Conservation (phyloP, 92 coral and sea anemone species). For the Epizoanthus scotinus region DNA sequence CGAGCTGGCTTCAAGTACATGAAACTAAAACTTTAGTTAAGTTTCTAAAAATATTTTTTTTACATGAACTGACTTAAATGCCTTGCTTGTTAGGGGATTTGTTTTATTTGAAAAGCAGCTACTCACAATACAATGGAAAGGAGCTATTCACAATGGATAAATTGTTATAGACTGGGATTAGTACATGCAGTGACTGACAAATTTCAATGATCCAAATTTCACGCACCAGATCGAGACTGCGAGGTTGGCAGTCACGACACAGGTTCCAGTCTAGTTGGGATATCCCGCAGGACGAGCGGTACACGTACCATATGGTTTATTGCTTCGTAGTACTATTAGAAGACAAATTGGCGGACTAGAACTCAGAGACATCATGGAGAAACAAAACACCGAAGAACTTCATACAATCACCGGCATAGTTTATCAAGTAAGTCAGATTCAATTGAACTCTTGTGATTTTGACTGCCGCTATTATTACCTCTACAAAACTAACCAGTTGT, state of each 20-base stretch:
- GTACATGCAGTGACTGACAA: not conserved
- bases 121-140: not conserved
- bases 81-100: not conserved
- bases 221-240: slow-evolving; percentile 40
- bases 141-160: not conserved
- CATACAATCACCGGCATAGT: slow-evolving; percentile 67
- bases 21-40: not conserved
- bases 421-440: slow-evolving; percentile 67
- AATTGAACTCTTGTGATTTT: not conserved
- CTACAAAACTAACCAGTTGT: slow-evolving; percentile 9
- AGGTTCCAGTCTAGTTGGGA: too few relatives aligned
- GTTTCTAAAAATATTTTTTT: not conserved
- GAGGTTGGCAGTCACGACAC: slow-evolving; percentile 36
- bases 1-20: not conserved
- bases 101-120: slow-evolving; percentile 11
- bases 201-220: not conserved
- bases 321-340: not conserved
- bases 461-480: slow-evolving; percentile 1
- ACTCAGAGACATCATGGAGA: slow-evolving; percentile 49
- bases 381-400: slow-evolving; percentile 58
- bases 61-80: not conserved
- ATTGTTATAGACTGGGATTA: slow-evolving; percentile 6
- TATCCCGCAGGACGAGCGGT: slow-evolving; percentile 22
- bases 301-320: not conserved
- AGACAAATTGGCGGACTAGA: not conserved